A percentile compares a stretch with the other conserved stretches of the same genome.
Evolutionary conservation across 2,888 invertebrate species (phyloP).

Genomic region (Sabatieria punctata): DNA sequence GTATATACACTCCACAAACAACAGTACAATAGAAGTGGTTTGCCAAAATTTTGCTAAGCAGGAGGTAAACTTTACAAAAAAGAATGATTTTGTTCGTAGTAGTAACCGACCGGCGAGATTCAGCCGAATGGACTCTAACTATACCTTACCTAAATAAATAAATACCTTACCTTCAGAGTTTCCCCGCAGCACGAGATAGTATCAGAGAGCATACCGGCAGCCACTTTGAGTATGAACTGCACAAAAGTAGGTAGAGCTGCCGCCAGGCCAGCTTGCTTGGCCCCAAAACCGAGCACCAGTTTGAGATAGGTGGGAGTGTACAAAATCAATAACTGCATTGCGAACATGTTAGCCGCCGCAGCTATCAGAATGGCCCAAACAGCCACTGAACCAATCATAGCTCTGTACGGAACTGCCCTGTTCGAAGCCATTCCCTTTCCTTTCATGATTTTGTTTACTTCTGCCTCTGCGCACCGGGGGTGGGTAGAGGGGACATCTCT

Average conservation of each 20-base stretch:
- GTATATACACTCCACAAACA: no score
- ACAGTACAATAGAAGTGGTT: no score
- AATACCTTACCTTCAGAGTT: no score
- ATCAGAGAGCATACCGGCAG: background rate
- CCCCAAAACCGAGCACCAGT: background rate
- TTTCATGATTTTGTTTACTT: no score
- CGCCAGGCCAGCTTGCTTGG: background rate
- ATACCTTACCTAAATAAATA: no score
- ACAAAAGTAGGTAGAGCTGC: background rate
- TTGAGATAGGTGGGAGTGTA: slow-evolving; percentile 3
- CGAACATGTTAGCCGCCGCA: background rate
- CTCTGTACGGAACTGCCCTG: background rate
- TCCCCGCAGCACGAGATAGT: background rate
- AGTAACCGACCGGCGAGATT: no score
- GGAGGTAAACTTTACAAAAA: no score
- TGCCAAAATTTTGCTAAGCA: no score
- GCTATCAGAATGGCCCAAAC: background rate
- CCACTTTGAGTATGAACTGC: background rate
- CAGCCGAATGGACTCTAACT: no score
- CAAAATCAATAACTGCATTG: background rate
- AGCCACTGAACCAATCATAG: background rate
- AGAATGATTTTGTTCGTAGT: no score
- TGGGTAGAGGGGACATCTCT: no score
- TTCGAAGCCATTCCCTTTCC: background rate
- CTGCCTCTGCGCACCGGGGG: no score